Base-by-base conservation (phyloP, 2,797 vertebrate species). In the Catostomus latipinnis region DNA sequence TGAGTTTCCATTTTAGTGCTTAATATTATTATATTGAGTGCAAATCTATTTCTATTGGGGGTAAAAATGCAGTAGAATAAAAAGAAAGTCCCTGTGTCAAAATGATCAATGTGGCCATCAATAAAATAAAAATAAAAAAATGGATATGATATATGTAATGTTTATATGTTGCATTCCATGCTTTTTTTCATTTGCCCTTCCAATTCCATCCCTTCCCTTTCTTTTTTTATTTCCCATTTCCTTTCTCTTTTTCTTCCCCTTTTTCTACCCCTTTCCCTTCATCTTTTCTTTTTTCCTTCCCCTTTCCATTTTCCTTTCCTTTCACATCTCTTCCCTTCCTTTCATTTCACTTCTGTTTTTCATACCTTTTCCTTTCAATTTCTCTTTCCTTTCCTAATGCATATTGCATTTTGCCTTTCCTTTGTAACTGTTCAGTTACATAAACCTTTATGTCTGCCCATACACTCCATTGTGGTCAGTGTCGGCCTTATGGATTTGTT, bases 381-480 rank as follows among this genome's bases (percentile, higher is more conserved):
- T 18, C 16, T 18, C 0, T 11, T 14, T 10, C 14, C 8, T 0
- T 0, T 50, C 11, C 2, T 18, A 22, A 22, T 22, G 22, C 22
- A 22, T 22, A 22, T 22, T 22, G 22, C 22, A 22, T 49, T 13
- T 65, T 43, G 8, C 10, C 49, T 50, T 8, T 10, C 10, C 49
- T 10, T 45, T 65, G 16, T 18, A 18, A 18, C 16, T 46, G 12
- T 3, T n/a, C 73, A 60, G 76, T 91, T 91, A 88, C 88, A 86
- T 89, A 92, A 91, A 11, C 79, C 56, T 85, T 14, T 65, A 68
- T 18, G 22, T 71, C 71, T 86, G 34, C 56, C 85, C 82, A 87
- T 90, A 84, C 77, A 71, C 87, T 81, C 69, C 86, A 85, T 80
- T 82, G 70, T 62, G 67, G 43, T 77, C 82, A 62, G 73, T 84